Evolutionary conservation across 2,113 vertebrate species (phyloP).

Genomic region (Diadophis punctatus): DNA sequence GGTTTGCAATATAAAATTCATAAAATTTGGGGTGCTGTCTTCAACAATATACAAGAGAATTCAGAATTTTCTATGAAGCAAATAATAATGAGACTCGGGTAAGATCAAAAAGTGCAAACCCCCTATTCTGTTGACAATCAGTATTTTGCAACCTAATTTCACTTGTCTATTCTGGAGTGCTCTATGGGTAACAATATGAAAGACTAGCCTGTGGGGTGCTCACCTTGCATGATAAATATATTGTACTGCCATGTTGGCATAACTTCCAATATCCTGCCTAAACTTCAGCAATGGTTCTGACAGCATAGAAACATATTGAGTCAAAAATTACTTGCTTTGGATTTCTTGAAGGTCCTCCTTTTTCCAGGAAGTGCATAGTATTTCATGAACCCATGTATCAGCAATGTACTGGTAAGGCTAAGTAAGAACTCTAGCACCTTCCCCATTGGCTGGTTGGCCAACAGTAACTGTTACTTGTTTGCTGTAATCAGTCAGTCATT

Average conservation of each 20-base stretch:
- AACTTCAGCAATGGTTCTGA: neutral
- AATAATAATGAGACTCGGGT: neutral
- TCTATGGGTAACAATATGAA: neutral
- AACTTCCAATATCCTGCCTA: neutral
- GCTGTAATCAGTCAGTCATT: neutral
- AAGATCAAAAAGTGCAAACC: neutral
- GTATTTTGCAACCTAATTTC: neutral
- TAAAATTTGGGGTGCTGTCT: neutral
- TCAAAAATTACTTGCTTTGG: neutral
- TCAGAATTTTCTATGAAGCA: neutral
- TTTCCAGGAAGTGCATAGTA: neutral
- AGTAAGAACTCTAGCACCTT: neutral
- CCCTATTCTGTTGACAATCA: neutral
- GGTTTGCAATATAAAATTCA: neutral
- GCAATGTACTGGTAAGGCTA: neutral
- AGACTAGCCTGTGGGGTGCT: neutral
- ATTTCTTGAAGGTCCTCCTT: neutral
- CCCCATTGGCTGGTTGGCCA: neutral
- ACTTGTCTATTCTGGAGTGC: neutral
- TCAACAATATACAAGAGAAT: neutral
- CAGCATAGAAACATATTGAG: neutral
- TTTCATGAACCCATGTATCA: neutral
- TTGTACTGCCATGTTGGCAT: neutral
- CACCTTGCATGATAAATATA: neutral
- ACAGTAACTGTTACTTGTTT: neutral